Percentiles rank a stretch among this genome's conserved stretches.
phyloP scores from a whole-genome alignment of 2,113 vertebrate genomes.

The Pollimyrus isidori region DNA sequence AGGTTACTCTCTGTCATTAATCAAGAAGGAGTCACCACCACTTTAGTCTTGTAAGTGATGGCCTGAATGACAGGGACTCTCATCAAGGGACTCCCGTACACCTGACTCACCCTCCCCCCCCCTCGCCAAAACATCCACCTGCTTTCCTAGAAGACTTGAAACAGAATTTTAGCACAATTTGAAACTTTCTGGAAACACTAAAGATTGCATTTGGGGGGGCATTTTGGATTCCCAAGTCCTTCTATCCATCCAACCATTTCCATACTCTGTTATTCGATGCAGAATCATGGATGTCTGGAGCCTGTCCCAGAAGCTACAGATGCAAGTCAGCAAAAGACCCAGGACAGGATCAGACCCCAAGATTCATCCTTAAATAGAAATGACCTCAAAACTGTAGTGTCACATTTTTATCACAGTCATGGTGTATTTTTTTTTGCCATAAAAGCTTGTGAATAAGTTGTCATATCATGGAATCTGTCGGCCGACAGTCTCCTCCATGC shows the following conservation, averaged over 20 bases:
- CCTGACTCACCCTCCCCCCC: background rate
- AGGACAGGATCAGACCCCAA: background rate
- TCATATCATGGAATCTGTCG: background rate
- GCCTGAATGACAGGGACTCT: background rate
- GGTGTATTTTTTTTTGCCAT: background rate
- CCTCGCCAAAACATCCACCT: background rate
- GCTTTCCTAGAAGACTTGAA: background rate
- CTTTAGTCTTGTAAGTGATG: slow-evolving; percentile 12
- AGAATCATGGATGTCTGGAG: background rate
- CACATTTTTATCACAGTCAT: background rate
- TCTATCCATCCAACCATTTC: background rate
- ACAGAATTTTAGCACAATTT: background rate
- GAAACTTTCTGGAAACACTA: background rate
- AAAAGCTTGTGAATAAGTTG: background rate
- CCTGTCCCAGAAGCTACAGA: background rate
- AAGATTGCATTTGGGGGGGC: background rate
- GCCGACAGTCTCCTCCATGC: background rate
- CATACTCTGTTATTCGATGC: background rate
- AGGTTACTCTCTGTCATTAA: slow-evolving; percentile 39
- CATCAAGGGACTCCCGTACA: background rate
- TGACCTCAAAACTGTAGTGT: background rate
- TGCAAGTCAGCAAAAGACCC: background rate
- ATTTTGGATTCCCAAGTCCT: background rate
- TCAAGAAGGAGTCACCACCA: slow-evolving; percentile 22
- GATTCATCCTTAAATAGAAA: background rate